These are phyloP conservation scores for Tachysurus vachellii DNA, from an alignment of 2,113 vertebrate species.

Conservation along the genomic window DNA sequence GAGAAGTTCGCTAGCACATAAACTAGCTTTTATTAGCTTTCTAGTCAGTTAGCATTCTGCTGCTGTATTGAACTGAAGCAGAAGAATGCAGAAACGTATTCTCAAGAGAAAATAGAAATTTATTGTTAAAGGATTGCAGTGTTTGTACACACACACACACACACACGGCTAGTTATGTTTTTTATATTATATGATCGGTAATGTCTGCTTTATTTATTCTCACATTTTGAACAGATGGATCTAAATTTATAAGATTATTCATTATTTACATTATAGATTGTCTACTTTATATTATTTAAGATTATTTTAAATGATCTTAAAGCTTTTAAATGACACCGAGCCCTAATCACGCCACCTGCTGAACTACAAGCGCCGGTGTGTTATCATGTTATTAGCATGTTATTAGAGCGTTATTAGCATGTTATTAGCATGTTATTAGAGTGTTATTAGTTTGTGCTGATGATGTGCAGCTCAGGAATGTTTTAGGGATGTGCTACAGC, in stretches of 20 bases:
- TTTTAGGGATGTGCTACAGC: not conserved
- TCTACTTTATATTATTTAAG: not conserved
- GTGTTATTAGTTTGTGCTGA: not conserved
- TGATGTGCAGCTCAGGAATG: not conserved
- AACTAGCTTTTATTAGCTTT: not conserved
- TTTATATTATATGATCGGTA: not conserved
- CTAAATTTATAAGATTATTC: not conserved
- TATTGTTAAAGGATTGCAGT: not conserved
- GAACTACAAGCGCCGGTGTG: not conserved
- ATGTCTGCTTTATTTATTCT: not conserved
- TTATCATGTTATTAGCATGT: not conserved
- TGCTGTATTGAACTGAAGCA: not conserved
- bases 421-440: too few relatives aligned
- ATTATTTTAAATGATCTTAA: too few relatives aligned
- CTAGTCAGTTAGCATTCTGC: not conserved
- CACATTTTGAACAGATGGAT: not conserved
- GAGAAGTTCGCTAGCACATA: not conserved
- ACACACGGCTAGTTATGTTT: not conserved
- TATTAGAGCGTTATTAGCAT: not conserved
- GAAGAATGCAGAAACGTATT: not conserved
- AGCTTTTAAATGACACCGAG: not conserved
- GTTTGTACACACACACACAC: not conserved
- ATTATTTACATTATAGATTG: not conserved
- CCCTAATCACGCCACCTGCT: not conserved
- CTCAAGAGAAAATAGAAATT: not conserved